A percentile compares a stretch with the other conserved stretches of the same genome.
phyloP scores from a whole-genome alignment of 2,113 vertebrate species.

The Morone saxatilis region DNA sequence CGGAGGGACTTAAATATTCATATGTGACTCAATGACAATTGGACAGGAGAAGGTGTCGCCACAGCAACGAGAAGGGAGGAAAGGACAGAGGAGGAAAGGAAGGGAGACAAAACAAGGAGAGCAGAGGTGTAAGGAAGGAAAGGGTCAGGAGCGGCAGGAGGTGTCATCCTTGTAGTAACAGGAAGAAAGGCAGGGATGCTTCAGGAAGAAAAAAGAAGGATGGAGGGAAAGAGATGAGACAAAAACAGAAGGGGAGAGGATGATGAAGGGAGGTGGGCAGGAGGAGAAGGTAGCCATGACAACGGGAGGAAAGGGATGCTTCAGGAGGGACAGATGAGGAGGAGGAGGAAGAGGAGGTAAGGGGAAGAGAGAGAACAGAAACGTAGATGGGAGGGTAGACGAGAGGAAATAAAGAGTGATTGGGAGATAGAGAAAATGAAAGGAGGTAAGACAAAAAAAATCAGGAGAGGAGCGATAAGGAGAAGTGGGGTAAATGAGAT shows the following conservation, averaged over 20 bases:
- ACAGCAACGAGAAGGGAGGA: slow-evolving; percentile 31
- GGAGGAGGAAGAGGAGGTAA: background rate
- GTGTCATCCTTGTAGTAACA: too few species aligned
- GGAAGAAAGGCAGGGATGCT: too few species aligned
- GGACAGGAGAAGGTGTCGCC: slow-evolving; percentile 42
- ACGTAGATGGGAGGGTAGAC: too few species aligned
- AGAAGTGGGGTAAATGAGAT: slow-evolving; percentile 47
- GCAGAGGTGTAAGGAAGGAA: background rate
- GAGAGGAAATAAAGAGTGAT: background rate
- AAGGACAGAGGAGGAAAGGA: background rate
- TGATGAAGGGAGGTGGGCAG: background rate
- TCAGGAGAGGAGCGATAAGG: slow-evolving; percentile 5
- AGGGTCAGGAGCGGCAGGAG: background rate
- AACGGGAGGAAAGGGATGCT: slow-evolving; percentile 18
- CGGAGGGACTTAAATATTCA: slow-evolving; percentile 67
- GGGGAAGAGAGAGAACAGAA: background rate
- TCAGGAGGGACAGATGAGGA: background rate
- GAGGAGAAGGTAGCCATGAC: slow-evolving; percentile 24
- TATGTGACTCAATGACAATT: slow-evolving; percentile 60
- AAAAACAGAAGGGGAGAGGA: background rate
- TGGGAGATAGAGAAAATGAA: background rate
- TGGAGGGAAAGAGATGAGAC: background rate
- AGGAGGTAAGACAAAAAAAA: slow-evolving; percentile 1
- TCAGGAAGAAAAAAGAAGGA: background rate
- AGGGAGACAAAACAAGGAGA: background rate